Percentiles rank a stretch among this genome's conserved stretches.
Conservation (phyloP, 2,888 invertebrate genomes). For the Halictus quadricinctus region DNA sequence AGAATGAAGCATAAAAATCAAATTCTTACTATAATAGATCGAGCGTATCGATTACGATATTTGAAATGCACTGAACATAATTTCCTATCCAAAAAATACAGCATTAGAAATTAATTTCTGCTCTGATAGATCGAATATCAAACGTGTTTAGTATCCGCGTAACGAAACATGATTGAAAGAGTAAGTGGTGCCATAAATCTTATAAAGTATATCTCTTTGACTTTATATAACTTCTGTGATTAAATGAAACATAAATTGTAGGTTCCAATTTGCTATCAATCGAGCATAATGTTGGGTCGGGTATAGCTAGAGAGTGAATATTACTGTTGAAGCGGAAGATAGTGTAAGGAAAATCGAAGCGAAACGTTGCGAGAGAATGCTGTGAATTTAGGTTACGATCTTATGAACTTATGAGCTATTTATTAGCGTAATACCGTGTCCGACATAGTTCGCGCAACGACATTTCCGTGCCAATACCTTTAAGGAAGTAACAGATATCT, state of each 20-base stretch:
- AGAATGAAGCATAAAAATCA: background rate
- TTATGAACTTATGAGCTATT: background rate
- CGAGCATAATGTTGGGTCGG: background rate
- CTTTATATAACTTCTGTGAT: background rate
- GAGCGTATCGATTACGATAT: background rate
- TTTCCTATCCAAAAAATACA: background rate
- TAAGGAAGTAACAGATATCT: conserved; percentile 19
- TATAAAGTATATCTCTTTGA: background rate
- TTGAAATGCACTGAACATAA: background rate
- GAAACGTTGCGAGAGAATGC: background rate
- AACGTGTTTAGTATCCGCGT: background rate
- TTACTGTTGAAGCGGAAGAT: background rate
- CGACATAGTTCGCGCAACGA: conserved; percentile 8
- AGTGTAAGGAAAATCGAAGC: background rate
- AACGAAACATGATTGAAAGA: background rate
- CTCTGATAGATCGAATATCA: background rate
- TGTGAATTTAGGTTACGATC: conserved; percentile 3
- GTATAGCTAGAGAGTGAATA: background rate
- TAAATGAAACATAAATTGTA: background rate
- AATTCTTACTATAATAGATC: background rate
- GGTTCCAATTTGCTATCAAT: background rate
- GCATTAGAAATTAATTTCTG: background rate
- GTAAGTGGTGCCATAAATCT: background rate
- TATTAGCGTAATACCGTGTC: conserved; percentile 14
- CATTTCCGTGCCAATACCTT: conserved; percentile 7